These are phyloP conservation scores for Limnephilus auricula DNA, from an alignment of 2,888 invertebrate genomes.

Conservation along the genomic window DNA sequence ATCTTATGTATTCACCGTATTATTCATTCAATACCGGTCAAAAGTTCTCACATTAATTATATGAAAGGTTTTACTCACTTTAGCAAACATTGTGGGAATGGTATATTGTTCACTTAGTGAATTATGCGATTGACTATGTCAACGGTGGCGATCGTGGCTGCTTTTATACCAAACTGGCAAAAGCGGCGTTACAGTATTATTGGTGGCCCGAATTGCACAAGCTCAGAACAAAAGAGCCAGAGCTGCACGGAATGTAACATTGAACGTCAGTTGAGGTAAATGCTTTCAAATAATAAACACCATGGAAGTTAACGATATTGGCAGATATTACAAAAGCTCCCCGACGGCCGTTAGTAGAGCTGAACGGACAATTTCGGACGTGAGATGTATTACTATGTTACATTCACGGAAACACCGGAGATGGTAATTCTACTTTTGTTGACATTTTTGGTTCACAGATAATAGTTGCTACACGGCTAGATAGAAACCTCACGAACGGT, in stretches of 20 bases:
- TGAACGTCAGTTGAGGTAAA: conserved; percentile 57
- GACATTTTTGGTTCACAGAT: background rate
- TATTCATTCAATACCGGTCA: background rate
- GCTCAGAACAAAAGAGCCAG: conserved; percentile 55
- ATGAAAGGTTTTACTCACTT: conserved; percentile 58
- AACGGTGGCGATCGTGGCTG: conserved; percentile 37
- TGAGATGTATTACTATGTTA: conserved; percentile 4
- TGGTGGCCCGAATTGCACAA: conserved; percentile 53
- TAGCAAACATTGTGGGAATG: conserved; percentile 61
- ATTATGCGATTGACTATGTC: conserved; percentile 61
- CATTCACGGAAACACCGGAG: background rate
- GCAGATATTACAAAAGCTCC: conserved; percentile 55
- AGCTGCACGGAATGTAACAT: conserved; percentile 60
- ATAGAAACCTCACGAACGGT: too few relatives aligned
- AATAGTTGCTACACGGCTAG: background rate
- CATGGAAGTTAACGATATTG: conserved; percentile 49
- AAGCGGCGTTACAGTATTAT: conserved; percentile 39
- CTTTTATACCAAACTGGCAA: conserved; percentile 63
- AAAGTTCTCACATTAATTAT: conserved; percentile 34
- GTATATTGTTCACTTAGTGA: conserved; percentile 53
- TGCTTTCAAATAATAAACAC: conserved; percentile 58
- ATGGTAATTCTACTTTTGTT: background rate
- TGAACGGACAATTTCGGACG: conserved; percentile 48
- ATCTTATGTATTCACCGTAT: background rate
- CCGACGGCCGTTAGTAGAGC: conserved; percentile 46